Conservation (phyloP, 2,888 invertebrate species). For the Pteria penguin region DNA sequence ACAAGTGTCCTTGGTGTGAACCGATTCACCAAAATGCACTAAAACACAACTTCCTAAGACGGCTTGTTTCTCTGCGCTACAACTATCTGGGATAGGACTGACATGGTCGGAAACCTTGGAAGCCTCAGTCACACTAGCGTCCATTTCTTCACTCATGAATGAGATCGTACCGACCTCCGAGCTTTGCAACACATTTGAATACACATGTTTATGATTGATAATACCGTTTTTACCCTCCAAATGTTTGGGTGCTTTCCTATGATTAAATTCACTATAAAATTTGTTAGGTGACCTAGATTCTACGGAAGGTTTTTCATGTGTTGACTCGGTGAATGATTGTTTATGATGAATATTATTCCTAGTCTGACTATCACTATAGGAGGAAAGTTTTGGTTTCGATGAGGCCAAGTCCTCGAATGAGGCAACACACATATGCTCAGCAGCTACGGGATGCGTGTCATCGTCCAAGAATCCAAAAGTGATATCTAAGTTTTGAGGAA, state of each 20-base stretch:
- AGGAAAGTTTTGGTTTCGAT: background rate
- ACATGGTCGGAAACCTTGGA: slow-evolving; percentile 22
- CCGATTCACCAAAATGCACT: slow-evolving; percentile 55
- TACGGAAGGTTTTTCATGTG: background rate
- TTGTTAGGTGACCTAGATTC: background rate
- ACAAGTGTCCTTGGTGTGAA: background rate
- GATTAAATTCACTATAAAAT: background rate
- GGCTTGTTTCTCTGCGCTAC: slow-evolving; percentile 3
- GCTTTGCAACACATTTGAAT: background rate
- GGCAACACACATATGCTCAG: background rate
- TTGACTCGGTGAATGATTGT: background rate
- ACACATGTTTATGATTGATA: background rate
- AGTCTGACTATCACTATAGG: background rate
- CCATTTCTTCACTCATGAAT: background rate
- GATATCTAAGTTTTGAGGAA: slow-evolving; percentile 65
- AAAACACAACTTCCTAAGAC: slow-evolving; percentile 28
- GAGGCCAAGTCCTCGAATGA: background rate
- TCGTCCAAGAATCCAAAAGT: slow-evolving; percentile 70
- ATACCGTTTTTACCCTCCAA: slow-evolving; percentile 26
- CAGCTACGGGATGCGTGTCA: too few relatives aligned
- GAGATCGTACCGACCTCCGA: background rate
- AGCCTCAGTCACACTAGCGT: background rate
- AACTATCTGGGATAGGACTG: background rate
- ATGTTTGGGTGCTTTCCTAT: background rate
- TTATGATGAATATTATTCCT: too few relatives aligned